Percentiles rank a stretch among this genome's conserved stretches.
These are phyloP conservation scores for Dromius quadrimaculatus DNA, from an alignment of 2,888 invertebrate species.

Conservation along the genomic window DNA sequence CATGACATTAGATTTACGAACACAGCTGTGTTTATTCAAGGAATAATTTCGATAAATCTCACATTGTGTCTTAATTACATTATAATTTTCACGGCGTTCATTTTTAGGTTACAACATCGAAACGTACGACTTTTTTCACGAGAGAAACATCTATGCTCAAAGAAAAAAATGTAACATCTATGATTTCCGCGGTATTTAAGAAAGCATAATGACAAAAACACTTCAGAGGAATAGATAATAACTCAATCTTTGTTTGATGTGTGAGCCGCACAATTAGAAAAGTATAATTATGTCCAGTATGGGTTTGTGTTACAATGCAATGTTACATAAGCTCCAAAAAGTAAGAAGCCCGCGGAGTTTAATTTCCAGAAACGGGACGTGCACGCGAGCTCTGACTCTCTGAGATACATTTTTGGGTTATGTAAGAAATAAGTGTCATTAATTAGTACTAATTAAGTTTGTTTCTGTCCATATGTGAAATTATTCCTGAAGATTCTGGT, in stretches of 20 bases:
- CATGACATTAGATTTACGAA: too few species aligned
- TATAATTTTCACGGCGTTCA: too few species aligned
- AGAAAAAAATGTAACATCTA: too few species aligned
- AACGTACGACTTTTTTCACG: too few species aligned
- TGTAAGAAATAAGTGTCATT: slow-evolving; percentile 39
- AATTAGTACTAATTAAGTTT: slow-evolving; percentile 37
- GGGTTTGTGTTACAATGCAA: slow-evolving; percentile 32
- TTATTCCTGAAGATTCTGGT: background rate
- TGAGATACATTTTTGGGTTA: slow-evolving; percentile 3
- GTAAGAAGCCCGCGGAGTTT: slow-evolving; percentile 25
- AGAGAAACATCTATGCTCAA: too few species aligned
- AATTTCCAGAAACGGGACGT: slow-evolving; percentile 38
- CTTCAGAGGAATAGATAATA: slow-evolving; percentile 12
- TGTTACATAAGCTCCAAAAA: slow-evolving; percentile 32
- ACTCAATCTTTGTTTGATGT: background rate
- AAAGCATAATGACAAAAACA: background rate
- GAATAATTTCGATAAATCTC: too few species aligned
- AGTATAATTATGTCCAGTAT: slow-evolving; percentile 17
- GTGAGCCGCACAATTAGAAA: slow-evolving; percentile 34
- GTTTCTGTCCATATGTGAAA: slow-evolving; percentile 14
- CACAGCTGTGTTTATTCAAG: too few species aligned
- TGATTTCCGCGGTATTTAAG: slow-evolving; percentile 17
- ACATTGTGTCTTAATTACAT: too few species aligned
- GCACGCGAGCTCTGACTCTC: slow-evolving; percentile 11
- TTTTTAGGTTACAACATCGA: too few species aligned